Evolutionary conservation across 1,140 invertebrate genomes (phyloP).

Genomic region (Zaprionus lachaisei): DNA sequence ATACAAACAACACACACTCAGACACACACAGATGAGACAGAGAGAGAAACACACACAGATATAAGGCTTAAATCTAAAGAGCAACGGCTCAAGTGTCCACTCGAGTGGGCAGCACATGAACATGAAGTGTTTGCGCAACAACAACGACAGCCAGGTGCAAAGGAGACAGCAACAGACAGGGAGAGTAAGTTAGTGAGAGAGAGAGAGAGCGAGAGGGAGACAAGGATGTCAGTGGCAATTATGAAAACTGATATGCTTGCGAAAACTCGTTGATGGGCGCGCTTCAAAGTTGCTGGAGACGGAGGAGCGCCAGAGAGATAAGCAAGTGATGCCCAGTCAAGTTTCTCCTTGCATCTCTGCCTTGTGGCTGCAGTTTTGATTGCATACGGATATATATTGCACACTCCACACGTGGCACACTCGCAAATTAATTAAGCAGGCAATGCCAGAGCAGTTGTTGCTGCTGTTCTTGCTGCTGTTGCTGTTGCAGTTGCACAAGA

Average conservation of each 20-base stretch:
- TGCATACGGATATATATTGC: slow-evolving; percentile 69
- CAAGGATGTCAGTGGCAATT: slow-evolving; percentile 70
- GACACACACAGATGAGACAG: too few relatives aligned
- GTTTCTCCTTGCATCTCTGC: background rate
- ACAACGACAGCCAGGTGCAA: slow-evolving; percentile 43
- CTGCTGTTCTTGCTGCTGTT: slow-evolving; percentile 15
- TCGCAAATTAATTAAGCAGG: slow-evolving; percentile 75
- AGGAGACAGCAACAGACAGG: slow-evolving; percentile 22
- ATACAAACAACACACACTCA: slow-evolving; percentile 64
- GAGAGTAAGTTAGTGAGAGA: slow-evolving; percentile 7
- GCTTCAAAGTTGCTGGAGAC: slow-evolving; percentile 59
- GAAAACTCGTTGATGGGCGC: slow-evolving; percentile 79
- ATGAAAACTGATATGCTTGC: slow-evolving; percentile 81
- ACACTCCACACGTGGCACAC: slow-evolving; percentile 74
- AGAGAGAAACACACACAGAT: slow-evolving; percentile 23
- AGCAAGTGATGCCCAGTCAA: slow-evolving; percentile 21
- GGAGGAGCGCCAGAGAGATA: slow-evolving; percentile 23
- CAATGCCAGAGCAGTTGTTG: slow-evolving; percentile 10
- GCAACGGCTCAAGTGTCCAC: slow-evolving; percentile 78
- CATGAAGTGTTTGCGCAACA: slow-evolving; percentile 77
- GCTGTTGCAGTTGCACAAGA: slow-evolving; percentile 26
- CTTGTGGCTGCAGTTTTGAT: slow-evolving; percentile 50
- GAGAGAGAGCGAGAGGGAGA: slow-evolving; percentile 10
- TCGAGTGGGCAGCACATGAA: slow-evolving; percentile 78
- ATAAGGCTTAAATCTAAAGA: slow-evolving; percentile 45